phyloP scores from a whole-genome alignment of 1,140 invertebrate genomes.

The Centruroides vittatus region DNA sequence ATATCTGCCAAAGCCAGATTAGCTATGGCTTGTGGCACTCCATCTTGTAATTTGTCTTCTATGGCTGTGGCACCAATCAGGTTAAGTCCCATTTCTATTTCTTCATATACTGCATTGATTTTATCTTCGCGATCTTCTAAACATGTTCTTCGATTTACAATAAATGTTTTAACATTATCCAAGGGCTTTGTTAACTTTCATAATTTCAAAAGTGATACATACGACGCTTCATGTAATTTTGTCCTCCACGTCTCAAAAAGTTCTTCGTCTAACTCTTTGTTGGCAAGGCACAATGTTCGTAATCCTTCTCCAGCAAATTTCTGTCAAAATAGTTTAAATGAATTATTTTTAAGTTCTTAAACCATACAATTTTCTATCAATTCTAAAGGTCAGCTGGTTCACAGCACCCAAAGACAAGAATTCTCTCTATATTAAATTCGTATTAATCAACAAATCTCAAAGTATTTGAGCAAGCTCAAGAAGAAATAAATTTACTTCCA shows the following conservation, averaged over 20 bases:
- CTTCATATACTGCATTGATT: slow-evolving; percentile 86
- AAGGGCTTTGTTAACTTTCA: background rate
- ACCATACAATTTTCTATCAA: too few species aligned
- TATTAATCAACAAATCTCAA: too few species aligned
- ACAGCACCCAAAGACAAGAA: too few species aligned
- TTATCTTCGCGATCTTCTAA: slow-evolving; percentile 77
- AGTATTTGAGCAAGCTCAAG: too few species aligned
- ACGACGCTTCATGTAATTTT: slow-evolving; percentile 71
- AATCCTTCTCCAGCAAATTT: slow-evolving; percentile 96
- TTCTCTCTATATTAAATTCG: too few species aligned
- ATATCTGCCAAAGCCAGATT: slow-evolving; percentile 88
- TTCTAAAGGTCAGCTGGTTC: too few species aligned
- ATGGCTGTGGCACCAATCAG: slow-evolving; percentile 90
- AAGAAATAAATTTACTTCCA: too few species aligned
- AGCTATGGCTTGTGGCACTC: slow-evolving; percentile 90
- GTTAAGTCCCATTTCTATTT: slow-evolving; percentile 86
- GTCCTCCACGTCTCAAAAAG: slow-evolving; percentile 84
- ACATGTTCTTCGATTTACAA: slow-evolving; percentile 33
- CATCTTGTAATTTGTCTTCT: slow-evolving; percentile 98
- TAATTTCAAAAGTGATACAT: background rate
- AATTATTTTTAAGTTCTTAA: too few species aligned
- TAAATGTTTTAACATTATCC: background rate
- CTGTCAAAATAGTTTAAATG: background rate
- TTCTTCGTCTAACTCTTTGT: slow-evolving; percentile 69
- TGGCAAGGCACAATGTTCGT: slow-evolving; percentile 83